Conservation (phyloP, 2,888 invertebrate species). For the Cheilosia vernalis region DNA sequence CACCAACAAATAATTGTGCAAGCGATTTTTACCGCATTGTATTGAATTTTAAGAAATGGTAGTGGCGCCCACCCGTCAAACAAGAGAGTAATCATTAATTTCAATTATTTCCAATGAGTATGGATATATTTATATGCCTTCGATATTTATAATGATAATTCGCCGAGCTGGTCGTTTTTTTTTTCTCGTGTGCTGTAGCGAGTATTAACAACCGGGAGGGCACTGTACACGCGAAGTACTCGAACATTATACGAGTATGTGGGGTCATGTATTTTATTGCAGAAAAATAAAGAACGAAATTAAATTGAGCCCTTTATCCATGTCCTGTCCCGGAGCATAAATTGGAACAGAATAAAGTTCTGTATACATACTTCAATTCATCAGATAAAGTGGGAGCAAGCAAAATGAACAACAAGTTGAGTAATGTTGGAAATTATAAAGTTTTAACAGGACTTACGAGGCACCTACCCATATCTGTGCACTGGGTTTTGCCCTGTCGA, state of each 20-base stretch:
- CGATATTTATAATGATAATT: conserved; percentile 70
- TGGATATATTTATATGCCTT: conserved; percentile 4
- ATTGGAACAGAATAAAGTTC: conserved; percentile 43
- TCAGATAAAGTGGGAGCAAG: conserved; percentile 35
- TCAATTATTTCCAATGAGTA: conserved; percentile 66
- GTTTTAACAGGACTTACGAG: not conserved
- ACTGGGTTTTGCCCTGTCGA: not conserved
- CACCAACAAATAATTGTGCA: conserved; percentile 18
- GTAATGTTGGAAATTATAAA: conserved; percentile 50
- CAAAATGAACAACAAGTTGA: conserved; percentile 41
- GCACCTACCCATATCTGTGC: too few species aligned
- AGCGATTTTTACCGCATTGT: conserved; percentile 11
- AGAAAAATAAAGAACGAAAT: conserved; percentile 43
- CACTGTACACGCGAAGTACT: not conserved
- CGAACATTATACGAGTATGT: not conserved
- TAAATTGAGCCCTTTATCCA: conserved; percentile 60
- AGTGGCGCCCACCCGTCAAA: conserved; percentile 7
- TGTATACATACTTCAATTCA: conserved; percentile 45
- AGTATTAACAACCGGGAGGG: conserved; percentile 36
- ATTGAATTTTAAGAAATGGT: not conserved
- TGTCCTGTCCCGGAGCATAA: conserved; percentile 36
- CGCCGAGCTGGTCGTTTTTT: conserved; percentile 20
- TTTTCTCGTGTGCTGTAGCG: not conserved
- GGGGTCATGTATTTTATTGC: conserved; percentile 21
- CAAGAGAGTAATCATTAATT: conserved; percentile 60